Conservation (phyloP, 2,888 invertebrate species). For the Sepiola atlantica region DNA sequence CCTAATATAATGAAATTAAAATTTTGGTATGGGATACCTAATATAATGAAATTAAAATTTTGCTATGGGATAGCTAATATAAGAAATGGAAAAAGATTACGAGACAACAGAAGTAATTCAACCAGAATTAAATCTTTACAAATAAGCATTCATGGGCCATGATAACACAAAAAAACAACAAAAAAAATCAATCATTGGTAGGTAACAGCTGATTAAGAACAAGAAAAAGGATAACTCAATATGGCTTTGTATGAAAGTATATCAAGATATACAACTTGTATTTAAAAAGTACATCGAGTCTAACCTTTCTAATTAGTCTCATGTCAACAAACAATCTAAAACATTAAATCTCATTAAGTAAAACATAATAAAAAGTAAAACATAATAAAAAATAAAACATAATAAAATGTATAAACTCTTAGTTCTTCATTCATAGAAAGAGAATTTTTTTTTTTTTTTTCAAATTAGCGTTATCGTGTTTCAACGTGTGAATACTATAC, state of each 20-base stretch:
- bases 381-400: too few species aligned
- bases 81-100: too few species aligned
- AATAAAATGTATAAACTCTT: too few species aligned
- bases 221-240: not conserved
- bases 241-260: not conserved
- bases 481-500: too few species aligned
- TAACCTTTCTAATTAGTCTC: not conserved
- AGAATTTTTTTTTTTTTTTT: too few species aligned
- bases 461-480: too few species aligned
- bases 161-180: not conserved
- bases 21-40: too few species aligned
- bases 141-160: not conserved
- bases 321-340: not conserved
- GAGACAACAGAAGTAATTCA: not conserved
- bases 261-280: not conserved
- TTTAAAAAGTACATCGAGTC: not conserved
- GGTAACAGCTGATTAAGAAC: not conserved
- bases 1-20: too few species aligned
- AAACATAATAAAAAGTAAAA: too few species aligned
- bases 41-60: too few species aligned
- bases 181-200: not conserved
- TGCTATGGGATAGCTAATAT: too few species aligned
- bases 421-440: too few species aligned
- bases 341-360: not conserved
- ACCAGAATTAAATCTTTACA: not conserved